These are phyloP conservation scores for Anas flavirostris DNA, from an alignment of 2,797 vertebrate genomes.

Conservation along the genomic window DNA sequence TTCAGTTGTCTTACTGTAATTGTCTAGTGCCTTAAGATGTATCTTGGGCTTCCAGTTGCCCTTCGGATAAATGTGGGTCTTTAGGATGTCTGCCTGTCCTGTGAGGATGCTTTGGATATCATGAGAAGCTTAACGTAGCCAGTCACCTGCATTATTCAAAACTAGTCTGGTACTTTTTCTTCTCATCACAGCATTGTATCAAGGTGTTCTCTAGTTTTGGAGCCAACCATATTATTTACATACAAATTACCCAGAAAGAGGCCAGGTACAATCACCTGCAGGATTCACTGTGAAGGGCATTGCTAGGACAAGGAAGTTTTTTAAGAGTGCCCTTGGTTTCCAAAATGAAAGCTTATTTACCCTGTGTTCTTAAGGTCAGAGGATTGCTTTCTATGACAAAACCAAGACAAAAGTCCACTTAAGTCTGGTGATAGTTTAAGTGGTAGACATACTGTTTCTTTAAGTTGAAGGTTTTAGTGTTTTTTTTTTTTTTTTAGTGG, in stretches of 20 bases:
- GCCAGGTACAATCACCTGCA: background rate
- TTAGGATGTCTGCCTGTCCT: background rate
- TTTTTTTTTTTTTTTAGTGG: background rate
- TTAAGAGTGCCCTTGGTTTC: background rate
- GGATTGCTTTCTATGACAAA: background rate
- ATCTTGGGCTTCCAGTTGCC: background rate
- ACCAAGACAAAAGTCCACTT: background rate
- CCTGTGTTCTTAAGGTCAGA: background rate
- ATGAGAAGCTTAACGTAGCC: background rate
- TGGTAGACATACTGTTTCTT: background rate
- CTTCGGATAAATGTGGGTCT: background rate
- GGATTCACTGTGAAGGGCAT: background rate
- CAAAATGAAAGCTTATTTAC: background rate
- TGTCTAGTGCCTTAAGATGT: background rate
- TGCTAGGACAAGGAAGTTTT: background rate
- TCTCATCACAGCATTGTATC: background rate
- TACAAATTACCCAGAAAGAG: background rate
- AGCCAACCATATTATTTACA: accelerated
- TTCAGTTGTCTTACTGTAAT: background rate
- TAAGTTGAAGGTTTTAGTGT: background rate
- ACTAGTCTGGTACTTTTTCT: background rate
- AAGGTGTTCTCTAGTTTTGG: background rate
- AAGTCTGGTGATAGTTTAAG: background rate
- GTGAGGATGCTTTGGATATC: background rate
- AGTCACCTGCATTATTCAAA: background rate